These are phyloP conservation scores for Lanius collurio DNA, from an alignment of 2,113 vertebrate species.

Conservation along the genomic window DNA sequence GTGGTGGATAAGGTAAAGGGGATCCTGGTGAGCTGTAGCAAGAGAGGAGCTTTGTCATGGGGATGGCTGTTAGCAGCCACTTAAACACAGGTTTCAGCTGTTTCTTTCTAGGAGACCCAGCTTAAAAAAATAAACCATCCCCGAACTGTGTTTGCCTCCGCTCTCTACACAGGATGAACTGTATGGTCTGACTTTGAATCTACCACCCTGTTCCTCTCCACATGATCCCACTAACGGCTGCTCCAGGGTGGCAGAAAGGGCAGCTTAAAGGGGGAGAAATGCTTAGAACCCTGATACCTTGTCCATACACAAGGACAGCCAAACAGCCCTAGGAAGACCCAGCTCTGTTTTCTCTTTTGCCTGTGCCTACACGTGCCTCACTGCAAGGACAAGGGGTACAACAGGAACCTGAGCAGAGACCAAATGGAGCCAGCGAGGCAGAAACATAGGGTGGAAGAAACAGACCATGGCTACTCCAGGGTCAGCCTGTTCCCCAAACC, in stretches of 20 bases:
- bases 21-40: not conserved
- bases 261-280: not conserved
- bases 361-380: not conserved
- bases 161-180: not conserved
- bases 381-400: not conserved
- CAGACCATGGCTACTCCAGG: not conserved
- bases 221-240: not conserved
- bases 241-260: not conserved
- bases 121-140: not conserved
- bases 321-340: not conserved
- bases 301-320: not conserved
- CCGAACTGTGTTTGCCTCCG: not conserved
- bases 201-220: not conserved
- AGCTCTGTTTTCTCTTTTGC: not conserved
- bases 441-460: not conserved
- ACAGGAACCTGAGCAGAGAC: not conserved
- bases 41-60: not conserved
- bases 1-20: not conserved
- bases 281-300: not conserved
- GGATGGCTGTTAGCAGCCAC: not conserved
- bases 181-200: not conserved
- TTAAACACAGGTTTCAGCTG: not conserved
- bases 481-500: not conserved
- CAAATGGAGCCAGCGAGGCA: not conserved
- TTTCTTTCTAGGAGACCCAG: not conserved